Conservation (phyloP, 2,797 vertebrate species). For the Miichthys miiuy region DNA sequence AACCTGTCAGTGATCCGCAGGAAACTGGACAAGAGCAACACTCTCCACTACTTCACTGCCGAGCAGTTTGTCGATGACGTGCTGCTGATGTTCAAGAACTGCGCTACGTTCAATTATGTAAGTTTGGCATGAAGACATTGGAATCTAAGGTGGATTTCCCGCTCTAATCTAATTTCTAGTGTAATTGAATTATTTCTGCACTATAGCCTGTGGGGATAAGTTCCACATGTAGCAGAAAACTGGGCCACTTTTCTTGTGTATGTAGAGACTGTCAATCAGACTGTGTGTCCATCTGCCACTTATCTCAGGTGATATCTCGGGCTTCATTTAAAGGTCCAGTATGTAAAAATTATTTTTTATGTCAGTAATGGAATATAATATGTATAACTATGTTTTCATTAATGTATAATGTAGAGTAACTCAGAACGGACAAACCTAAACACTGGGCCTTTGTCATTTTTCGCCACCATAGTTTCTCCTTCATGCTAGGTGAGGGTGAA, state of each 20-base stretch:
- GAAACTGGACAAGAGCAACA: slow-evolving; percentile 90
- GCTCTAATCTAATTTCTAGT: slow-evolving; percentile 32
- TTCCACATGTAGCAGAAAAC: slow-evolving; percentile 27
- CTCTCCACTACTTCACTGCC: slow-evolving; percentile 89
- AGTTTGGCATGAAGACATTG: slow-evolving; percentile 65
- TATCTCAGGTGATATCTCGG: not conserved
- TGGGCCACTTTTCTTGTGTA: not conserved
- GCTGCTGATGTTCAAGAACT: slow-evolving; percentile 97
- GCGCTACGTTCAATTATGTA: slow-evolving; percentile 98
- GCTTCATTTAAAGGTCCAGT: no score
- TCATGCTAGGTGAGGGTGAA: no score
- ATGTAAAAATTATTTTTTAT: no score
- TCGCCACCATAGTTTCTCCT: no score
- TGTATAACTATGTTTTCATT: no score
- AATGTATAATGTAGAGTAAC: no score
- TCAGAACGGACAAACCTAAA: no score
- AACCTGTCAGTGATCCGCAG: slow-evolving; percentile 93
- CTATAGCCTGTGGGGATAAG: not conserved
- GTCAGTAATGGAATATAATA: no score
- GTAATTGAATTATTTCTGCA: slow-evolving; percentile 35
- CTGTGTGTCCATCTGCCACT: not conserved
- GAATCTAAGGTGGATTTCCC: slow-evolving; percentile 5
- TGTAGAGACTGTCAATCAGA: not conserved
- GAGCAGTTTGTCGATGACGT: slow-evolving; percentile 94
- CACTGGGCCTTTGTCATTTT: no score